A percentile compares a stretch with the other conserved stretches of the same genome.
Conservation (phyloP, 2,888 invertebrate species). For the Erpobdella octoculata region DNA sequence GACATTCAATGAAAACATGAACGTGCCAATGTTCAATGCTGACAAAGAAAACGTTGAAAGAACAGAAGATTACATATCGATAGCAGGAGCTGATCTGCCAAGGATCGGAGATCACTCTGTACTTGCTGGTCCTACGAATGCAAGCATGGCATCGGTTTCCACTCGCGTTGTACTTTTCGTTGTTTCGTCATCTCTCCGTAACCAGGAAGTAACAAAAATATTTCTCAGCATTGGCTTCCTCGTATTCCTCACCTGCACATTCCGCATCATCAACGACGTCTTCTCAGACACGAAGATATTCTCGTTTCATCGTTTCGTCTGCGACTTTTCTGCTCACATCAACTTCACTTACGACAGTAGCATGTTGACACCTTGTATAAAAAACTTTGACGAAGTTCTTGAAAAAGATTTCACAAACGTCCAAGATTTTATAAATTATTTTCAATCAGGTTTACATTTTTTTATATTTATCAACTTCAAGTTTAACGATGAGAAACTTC, state of each 20-base stretch:
- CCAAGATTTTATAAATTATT: not conserved
- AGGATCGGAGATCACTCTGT: not conserved
- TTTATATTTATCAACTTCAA: not conserved
- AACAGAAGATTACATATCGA: not conserved
- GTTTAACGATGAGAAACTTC: not conserved
- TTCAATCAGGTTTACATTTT: not conserved
- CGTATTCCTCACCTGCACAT: not conserved
- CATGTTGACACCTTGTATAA: not conserved
- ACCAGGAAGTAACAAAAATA: slow-evolving; percentile 8
- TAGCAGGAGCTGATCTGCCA: not conserved
- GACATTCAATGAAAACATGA: not conserved
- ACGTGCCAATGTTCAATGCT: not conserved
- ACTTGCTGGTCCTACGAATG: not conserved
- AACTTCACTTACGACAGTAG: slow-evolving; percentile 6
- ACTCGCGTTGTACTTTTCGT: slow-evolving; percentile 6
- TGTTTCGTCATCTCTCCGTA: not conserved
- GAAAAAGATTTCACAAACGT: not conserved
- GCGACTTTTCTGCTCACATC: not conserved
- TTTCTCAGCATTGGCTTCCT: not conserved
- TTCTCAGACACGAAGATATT: not conserved
- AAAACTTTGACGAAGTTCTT: not conserved
- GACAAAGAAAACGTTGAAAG: not conserved
- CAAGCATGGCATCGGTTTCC: not conserved
- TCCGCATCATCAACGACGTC: not conserved
- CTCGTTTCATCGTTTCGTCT: not conserved